Percentiles rank a stretch among this genome's conserved stretches.
Evolutionary conservation across 1,140 invertebrate species (phyloP).

Genomic region (Drosophila leontia): DNA sequence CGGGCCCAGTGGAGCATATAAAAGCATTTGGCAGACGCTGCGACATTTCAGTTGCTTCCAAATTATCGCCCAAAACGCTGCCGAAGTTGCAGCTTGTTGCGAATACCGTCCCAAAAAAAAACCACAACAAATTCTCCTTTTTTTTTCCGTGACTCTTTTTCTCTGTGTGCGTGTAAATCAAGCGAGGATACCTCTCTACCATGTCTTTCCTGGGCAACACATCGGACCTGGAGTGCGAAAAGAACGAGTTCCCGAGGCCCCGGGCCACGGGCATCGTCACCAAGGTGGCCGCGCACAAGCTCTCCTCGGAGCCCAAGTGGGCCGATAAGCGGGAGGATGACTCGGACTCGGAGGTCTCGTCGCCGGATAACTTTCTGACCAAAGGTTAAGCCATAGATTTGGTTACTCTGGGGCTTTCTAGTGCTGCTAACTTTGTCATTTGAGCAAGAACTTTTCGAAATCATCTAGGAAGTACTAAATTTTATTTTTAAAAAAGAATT

Average conservation of each 20-base stretch:
- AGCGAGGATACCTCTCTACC: neutral
- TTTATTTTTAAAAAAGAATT: neutral
- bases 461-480: neutral
- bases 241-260: constrained; percentile 73
- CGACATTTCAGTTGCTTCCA: constrained; percentile 76
- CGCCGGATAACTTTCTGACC: constrained; percentile 88
- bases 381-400: constrained; percentile 85
- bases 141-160: neutral
- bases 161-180: neutral
- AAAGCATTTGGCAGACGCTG: constrained; percentile 58
- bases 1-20: constrained; percentile 60
- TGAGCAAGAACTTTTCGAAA: neutral
- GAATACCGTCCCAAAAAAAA: neutral
- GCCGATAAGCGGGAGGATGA: constrained; percentile 85
- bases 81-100: constrained; percentile 17
- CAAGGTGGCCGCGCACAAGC: constrained; percentile 79
- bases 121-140: neutral
- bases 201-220: constrained; percentile 84
- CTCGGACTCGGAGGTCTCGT: constrained; percentile 89
- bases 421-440: neutral
- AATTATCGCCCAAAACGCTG: constrained; percentile 56
- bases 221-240: constrained; percentile 83
- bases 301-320: constrained; percentile 81
- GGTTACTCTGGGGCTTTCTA: neutral
- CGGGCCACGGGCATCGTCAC: constrained; percentile 76